Evolutionary conservation across 2,113 vertebrate species (phyloP).

Genomic region (Hemicordylus capensis): DNA sequence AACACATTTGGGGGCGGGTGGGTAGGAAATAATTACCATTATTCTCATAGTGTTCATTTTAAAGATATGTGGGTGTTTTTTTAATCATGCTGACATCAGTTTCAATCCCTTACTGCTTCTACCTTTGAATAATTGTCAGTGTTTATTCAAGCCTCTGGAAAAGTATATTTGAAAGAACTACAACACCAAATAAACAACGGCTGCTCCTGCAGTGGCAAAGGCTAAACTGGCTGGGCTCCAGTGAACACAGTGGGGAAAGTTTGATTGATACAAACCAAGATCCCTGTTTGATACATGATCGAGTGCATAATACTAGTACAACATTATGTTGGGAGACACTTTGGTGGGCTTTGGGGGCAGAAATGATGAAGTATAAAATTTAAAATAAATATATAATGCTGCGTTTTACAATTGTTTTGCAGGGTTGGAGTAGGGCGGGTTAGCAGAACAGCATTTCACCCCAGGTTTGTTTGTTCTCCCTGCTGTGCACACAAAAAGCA

Average conservation of each 20-base stretch:
- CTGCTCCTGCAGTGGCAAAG: slow-evolving; percentile 21
- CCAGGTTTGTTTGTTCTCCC: no score
- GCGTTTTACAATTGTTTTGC: no score
- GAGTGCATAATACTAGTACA: no score
- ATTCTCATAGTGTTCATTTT: slow-evolving; percentile 50
- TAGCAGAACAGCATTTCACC: no score
- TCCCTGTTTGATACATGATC: neutral
- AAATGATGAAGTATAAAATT: no score
- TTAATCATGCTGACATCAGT: slow-evolving; percentile 5
- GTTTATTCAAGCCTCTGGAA: slow-evolving; percentile 31
- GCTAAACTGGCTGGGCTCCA: neutral
- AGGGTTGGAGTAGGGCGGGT: no score
- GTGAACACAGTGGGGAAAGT: neutral
- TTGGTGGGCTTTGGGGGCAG: no score
- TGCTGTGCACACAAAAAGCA: no score
- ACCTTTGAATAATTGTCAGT: slow-evolving; percentile 33
- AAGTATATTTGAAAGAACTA: neutral
- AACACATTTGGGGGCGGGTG: neutral
- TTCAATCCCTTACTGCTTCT: slow-evolving; percentile 38
- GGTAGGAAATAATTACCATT: slow-evolving; percentile 7
- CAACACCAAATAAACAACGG: neutral
- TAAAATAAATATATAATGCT: no score
- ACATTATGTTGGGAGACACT: no score
- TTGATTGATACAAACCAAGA: slow-evolving; percentile 13
- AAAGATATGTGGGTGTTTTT: slow-evolving; percentile 38